phyloP scores from a whole-genome alignment of 1,140 invertebrate species.

The Leguminivora glycinivorella region DNA sequence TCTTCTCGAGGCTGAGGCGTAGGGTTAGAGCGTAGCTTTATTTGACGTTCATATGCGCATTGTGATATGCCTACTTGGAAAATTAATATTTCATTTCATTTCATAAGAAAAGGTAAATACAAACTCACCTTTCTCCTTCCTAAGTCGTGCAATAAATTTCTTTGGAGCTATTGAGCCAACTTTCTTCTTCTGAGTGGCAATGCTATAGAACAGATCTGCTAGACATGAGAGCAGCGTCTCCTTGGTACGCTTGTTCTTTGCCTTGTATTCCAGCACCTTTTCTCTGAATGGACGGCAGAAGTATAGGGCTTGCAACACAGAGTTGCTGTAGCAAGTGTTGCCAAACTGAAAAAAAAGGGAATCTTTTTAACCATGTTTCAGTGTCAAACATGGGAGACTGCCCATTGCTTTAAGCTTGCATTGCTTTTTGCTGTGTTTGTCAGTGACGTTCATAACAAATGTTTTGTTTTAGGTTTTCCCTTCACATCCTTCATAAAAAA shows the following conservation, averaged over 20 bases:
- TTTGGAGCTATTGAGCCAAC: slow-evolving; percentile 99
- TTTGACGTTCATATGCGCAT: no score
- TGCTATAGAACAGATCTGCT: slow-evolving; percentile 99
- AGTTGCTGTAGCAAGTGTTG: slow-evolving; percentile 99
- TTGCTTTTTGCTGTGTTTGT: no score
- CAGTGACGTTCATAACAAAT: no score
- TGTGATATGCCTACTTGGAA: no score
- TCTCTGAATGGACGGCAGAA: slow-evolving; percentile 99
- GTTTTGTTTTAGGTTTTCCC: no score
- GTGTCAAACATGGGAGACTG: no score
- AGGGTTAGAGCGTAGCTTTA: no score
- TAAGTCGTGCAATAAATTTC: slow-evolving; percentile 98
- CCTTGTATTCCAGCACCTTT: slow-evolving; percentile 98
- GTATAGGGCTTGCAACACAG: slow-evolving; percentile 98
- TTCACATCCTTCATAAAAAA: no score
- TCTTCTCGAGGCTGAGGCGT: no score
- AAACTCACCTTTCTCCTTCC: slow-evolving; percentile 97
- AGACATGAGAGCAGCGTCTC: slow-evolving; percentile 98
- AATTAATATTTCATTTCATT: no score
- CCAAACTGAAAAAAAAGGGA: slow-evolving; percentile 91
- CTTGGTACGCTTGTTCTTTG: slow-evolving; percentile 97
- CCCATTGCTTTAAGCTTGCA: no score
- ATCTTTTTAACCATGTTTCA: neutral
- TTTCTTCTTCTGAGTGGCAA: slow-evolving; percentile 99
- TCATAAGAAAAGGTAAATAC: neutral